phyloP scores from a whole-genome alignment of 1,140 invertebrate genomes.

The Drosophila nikananu region DNA sequence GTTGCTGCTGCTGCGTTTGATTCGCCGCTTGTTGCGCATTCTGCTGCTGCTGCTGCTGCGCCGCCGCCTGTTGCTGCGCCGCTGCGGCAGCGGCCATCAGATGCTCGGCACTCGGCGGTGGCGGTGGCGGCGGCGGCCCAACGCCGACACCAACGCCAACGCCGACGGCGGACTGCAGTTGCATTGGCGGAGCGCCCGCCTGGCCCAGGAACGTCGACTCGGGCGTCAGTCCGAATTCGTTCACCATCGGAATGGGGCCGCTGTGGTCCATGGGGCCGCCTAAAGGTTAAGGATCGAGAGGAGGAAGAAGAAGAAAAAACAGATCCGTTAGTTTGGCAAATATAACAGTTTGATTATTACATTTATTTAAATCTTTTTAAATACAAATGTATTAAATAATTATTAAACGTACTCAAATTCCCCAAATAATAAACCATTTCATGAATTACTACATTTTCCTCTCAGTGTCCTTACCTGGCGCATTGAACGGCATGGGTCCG shows the following conservation, averaged over 20 bases:
- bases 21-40: conserved; percentile 83
- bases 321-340: conserved; percentile 33
- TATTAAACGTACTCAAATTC: no score
- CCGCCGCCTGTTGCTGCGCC: conserved; percentile 76
- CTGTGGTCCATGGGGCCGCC: conserved; percentile 90
- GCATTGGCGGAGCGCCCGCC: conserved; percentile 87
- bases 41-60: conserved; percentile 71
- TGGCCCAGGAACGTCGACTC: conserved; percentile 89
- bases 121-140: conserved; percentile 85
- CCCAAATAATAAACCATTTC: no score
- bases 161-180: conserved; percentile 87
- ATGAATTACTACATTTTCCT: not conserved
- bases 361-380: no score
- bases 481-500: conserved; percentile 90
- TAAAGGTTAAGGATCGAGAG: conserved; percentile 46
- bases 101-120: conserved; percentile 74
- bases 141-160: conserved; percentile 71
- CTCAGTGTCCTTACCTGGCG: conserved; percentile 88
- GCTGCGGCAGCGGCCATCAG: conserved; percentile 60
- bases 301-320: not conserved
- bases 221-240: conserved; percentile 88
- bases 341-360: not conserved
- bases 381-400: no score
- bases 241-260: conserved; percentile 89
- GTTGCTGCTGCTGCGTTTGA: conserved; percentile 60